Percentiles rank a stretch among this genome's conserved stretches.
These are phyloP conservation scores for Aptenodytes patagonicus DNA, from an alignment of 2,113 vertebrate species.

Conservation along the genomic window DNA sequence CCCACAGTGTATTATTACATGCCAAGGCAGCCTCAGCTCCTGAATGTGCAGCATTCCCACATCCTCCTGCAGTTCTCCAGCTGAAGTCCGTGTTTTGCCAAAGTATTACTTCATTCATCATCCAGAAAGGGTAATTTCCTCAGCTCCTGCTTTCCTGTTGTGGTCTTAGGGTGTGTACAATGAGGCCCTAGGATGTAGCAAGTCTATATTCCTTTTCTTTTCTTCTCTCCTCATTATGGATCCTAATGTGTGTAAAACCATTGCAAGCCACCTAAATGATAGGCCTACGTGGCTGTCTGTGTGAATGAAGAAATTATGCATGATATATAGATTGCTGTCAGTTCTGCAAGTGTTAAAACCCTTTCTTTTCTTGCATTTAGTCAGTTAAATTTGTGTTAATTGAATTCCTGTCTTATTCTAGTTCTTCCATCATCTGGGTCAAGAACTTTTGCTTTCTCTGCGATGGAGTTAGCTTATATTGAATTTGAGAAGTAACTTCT, in stretches of 20 bases:
- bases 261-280: not conserved
- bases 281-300: not conserved
- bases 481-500: slow-evolving; percentile 7
- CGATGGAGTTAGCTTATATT: not conserved
- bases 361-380: not conserved
- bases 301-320: not conserved
- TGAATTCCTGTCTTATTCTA: slow-evolving; percentile 13
- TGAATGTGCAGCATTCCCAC: not conserved
- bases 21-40: not conserved
- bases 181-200: not conserved
- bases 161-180: not conserved
- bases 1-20: not conserved
- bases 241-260: not conserved
- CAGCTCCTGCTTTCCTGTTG: not conserved
- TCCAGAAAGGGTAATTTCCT: not conserved
- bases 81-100: not conserved
- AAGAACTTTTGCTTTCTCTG: slow-evolving; percentile 2
- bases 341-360: not conserved
- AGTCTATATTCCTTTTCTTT: not conserved
- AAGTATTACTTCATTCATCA: not conserved
- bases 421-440: not conserved
- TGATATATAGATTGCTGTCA: not conserved
- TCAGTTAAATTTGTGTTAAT: not conserved
- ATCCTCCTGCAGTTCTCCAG: not conserved
- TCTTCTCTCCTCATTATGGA: not conserved